Conservation (phyloP, 23 tunicate species). For the Phallusia fumigata region DNA sequence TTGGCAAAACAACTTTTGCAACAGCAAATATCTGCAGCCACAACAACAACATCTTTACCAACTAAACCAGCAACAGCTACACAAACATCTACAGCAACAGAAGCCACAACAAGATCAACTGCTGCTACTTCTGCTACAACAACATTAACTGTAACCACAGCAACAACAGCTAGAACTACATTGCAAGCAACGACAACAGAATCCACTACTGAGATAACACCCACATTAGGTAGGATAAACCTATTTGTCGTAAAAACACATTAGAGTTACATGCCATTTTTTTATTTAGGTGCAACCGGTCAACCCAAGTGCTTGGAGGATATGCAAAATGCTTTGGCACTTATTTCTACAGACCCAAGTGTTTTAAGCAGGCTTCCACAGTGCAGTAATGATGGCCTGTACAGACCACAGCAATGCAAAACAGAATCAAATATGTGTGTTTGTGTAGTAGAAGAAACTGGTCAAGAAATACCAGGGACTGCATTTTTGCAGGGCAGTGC, state of each 20-base stretch:
- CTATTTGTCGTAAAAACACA: too few species aligned
- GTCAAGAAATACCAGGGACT: conserved; percentile 13
- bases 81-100: conserved; percentile 10
- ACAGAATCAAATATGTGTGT: not conserved
- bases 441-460: conserved; percentile 30
- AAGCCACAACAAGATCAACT: not conserved
- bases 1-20: too few species aligned
- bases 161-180: conserved; percentile 5
- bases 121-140: not conserved
- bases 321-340: not conserved
- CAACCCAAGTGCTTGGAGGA: not conserved
- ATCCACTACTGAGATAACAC: not conserved
- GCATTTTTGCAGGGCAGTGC: not conserved
- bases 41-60: conserved; percentile 21
- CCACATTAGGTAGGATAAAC: not conserved
- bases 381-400: conserved; percentile 28
- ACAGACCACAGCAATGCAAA: conserved; percentile 23
- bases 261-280: too few species aligned
- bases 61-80: conserved; percentile 13
- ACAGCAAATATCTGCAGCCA: not conserved
- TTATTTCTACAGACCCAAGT: not conserved
- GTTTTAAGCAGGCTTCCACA: not conserved
- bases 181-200: conserved; percentile 2
- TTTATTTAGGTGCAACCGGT: not conserved
- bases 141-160: not conserved